Percentiles rank a stretch among this genome's conserved stretches.
Conservation (phyloP, 2,113 vertebrate species). For the Xenopus borealis region DNA sequence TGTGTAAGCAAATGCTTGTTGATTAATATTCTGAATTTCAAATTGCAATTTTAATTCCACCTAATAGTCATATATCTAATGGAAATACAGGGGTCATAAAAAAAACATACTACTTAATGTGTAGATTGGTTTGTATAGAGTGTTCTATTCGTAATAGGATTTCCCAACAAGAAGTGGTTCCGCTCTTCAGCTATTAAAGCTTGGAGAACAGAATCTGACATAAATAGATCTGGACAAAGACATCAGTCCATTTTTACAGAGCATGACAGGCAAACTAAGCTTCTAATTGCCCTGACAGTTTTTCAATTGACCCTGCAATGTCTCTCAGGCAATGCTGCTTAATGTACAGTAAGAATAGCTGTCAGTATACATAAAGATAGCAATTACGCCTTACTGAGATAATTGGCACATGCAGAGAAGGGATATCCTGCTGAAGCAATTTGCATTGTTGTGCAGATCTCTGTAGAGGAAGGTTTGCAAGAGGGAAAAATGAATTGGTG, state of each 20-base stretch:
- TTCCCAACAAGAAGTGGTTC: neutral
- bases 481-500: too few relatives aligned
- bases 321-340: conserved; percentile 37
- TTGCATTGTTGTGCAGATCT: neutral
- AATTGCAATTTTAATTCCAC: neutral
- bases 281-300: conserved; percentile 45
- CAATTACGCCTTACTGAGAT: conserved; percentile 1
- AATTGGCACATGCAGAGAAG: conserved; percentile 28
- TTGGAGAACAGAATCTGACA: conserved; percentile 25
- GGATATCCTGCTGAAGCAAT: conserved; percentile 17
- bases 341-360: conserved; percentile 39
- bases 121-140: neutral
- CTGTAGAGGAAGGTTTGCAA: too few relatives aligned
- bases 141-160: conserved; percentile 2
- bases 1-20: too few relatives aligned
- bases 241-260: conserved; percentile 24
- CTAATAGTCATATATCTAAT: neutral
- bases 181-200: conserved; percentile 10
- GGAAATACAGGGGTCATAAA: neutral
- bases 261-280: conserved; percentile 44
- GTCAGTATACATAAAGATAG: conserved; percentile 40
- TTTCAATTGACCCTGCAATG: conserved; percentile 42
- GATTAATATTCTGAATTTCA: too few relatives aligned
- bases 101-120: neutral
- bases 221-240: conserved; percentile 23